These are phyloP conservation scores for Druceiella hillmani DNA, from an alignment of 2,888 invertebrate species.

Conservation along the genomic window DNA sequence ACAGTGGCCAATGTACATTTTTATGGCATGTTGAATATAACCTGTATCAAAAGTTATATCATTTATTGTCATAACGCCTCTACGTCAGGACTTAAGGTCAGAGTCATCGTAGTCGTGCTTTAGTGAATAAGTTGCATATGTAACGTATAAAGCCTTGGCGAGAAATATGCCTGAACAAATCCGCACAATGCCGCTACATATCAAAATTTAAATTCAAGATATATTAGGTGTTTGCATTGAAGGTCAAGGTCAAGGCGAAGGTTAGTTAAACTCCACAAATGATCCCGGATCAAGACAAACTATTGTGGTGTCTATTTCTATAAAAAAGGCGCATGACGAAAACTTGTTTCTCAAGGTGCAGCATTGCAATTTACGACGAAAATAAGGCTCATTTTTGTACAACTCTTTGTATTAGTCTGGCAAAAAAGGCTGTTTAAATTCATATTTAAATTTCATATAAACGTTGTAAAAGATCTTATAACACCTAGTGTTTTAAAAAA, in stretches of 20 bases:
- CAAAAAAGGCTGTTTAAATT: too few species aligned
- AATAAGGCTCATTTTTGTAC: too few species aligned
- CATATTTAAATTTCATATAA: too few species aligned
- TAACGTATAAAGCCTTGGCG: too few species aligned
- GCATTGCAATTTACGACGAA: too few species aligned
- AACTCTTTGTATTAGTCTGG: too few species aligned
- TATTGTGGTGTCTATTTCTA: background rate
- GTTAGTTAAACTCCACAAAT: background rate
- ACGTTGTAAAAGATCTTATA: too few species aligned
- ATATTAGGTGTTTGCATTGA: background rate
- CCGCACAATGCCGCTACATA: background rate
- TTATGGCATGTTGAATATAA: conserved; percentile 1
- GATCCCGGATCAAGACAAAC: background rate
- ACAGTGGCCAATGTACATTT: conserved; percentile 1
- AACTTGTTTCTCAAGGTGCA: background rate
- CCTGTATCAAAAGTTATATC: conserved; percentile 1
- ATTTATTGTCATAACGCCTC: conserved; percentile 2
- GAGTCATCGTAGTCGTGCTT: too few species aligned
- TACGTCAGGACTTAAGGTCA: background rate
- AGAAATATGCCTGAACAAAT: too few species aligned
- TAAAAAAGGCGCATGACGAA: conserved; percentile 3
- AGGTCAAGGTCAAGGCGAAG: conserved; percentile 3
- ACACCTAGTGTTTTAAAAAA: too few species aligned
- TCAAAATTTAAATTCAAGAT: background rate
- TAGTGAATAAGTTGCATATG: too few species aligned